Base-by-base conservation (phyloP, 1,140 invertebrate species). In the Dreissena rostriformis region DNA sequence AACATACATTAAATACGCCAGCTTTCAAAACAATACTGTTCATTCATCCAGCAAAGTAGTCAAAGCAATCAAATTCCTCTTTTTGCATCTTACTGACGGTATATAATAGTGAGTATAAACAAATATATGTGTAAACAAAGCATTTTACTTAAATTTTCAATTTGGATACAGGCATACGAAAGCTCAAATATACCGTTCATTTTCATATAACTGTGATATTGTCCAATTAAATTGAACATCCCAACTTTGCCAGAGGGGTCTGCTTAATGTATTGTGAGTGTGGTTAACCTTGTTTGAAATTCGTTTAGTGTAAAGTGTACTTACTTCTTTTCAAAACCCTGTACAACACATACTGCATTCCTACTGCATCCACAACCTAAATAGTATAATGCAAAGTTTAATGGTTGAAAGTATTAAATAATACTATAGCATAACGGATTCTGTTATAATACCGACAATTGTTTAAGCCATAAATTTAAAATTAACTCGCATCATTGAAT, bases 321-420 rank as follows among this genome's bases (percentile, higher is more conserved):
- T 78, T 55, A 78, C 76, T 22, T 52, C 68, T 68, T 68, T 52
- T 78, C 76, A 53, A 53, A 68, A 19, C 51, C 66, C 29, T 78
- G 76, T 29, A 17, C 51, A 68, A 78, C 28, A 39, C 76, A 78
- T 15, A 78, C 26, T 26, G 52, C 19, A 22, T 68, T 68, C 28
- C 19, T 29, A 28, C 29, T 52, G 55, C 76, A 78, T 14, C n/a
- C 24, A n/a, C 76, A 78, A n/a, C 53, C 76, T 78, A 26, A 29
- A 10, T n/a, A n/a, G 22, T 1, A 73, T n/a, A 14, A 53, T 0
- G 12, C 12, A 39, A 73, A 2, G 39, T 39, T 39, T 2, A 39
- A 39, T 39, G 2, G 39, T 39, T 39, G 39, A 24, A 24, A 53
- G 12, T 53, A 24, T 6, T 52, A 8, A 19, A 19, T 26, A 53